Conservation (phyloP, 2,888 invertebrate species). For the Sturmia bella region DNA sequence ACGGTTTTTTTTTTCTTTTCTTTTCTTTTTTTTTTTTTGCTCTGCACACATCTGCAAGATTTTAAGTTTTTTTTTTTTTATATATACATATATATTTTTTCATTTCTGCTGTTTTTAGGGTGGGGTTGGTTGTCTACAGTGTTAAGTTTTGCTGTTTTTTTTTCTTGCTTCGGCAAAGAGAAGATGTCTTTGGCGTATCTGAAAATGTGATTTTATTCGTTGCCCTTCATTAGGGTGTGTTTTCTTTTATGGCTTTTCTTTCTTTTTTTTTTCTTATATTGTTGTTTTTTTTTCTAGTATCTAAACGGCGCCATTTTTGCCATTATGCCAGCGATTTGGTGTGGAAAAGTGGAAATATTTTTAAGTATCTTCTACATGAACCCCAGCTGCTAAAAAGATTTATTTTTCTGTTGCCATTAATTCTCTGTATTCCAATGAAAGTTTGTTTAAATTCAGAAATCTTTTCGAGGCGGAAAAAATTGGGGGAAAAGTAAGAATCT, state of each 20-base stretch:
- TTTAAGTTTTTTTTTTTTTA: constrained; percentile 32
- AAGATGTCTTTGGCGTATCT: constrained; percentile 52
- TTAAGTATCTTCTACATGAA: constrained; percentile 44
- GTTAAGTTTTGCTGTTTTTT: constrained; percentile 1
- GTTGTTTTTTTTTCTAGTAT: constrained; percentile 56
- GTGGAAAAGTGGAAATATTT: background rate
- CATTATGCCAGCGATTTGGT: constrained; percentile 7
- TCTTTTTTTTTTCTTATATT: constrained; percentile 43
- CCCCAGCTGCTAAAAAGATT: constrained; percentile 47
- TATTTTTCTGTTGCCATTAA: constrained; percentile 13
- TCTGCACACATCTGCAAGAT: constrained; percentile 43
- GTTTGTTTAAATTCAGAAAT: too few relatives aligned
- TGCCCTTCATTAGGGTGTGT: constrained; percentile 61
- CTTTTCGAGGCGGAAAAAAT: too few relatives aligned
- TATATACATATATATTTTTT: too few relatives aligned
- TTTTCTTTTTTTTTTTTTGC: constrained; percentile 14
- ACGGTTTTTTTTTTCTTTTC: background rate
- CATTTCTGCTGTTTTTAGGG: constrained; percentile 50
- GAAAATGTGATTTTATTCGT: constrained; percentile 28
- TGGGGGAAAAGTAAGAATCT: too few relatives aligned
- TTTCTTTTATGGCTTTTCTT: constrained; percentile 44
- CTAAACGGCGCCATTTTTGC: constrained; percentile 66
- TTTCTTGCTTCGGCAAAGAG: constrained; percentile 16
- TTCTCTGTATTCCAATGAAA: constrained; percentile 5
- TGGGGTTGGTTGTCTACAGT: constrained; percentile 50